phyloP scores from a whole-genome alignment of 2,113 vertebrate species.

The Phodopus roborovskii region DNA sequence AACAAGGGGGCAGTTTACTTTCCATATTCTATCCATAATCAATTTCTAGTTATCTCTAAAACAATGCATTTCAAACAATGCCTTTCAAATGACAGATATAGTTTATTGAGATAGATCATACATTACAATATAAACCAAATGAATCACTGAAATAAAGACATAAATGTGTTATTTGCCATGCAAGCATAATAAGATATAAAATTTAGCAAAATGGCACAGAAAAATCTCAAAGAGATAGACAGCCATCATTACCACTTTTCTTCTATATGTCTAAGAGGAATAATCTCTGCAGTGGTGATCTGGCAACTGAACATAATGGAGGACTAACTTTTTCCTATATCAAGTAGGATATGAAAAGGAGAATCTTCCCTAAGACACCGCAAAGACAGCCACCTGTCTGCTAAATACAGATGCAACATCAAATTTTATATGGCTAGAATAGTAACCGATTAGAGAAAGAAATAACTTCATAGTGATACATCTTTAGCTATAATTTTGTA shows the following conservation, averaged over 20 bases:
- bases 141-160: neutral
- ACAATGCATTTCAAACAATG: no score
- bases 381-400: neutral
- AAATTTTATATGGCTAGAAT: neutral
- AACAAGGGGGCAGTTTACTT: constrained; percentile 40
- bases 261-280: neutral
- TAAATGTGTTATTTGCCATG: constrained; percentile 15
- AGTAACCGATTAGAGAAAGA: neutral
- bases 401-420: neutral
- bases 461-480: neutral
- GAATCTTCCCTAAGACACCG: neutral
- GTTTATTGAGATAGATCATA: constrained; percentile 35
- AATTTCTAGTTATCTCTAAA: neutral
- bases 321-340: neutral
- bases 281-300: neutral
- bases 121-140: constrained; percentile 37
- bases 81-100: neutral
- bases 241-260: neutral
- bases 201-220: neutral
- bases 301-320: neutral
- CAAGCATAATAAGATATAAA: neutral
- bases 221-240: constrained; percentile 12
- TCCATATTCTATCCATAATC: constrained; percentile 2
- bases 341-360: neutral
- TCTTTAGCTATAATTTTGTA: neutral